Evolutionary conservation across 1,140 invertebrate species (phyloP).

Genomic region (Notospermus geniculatus): DNA sequence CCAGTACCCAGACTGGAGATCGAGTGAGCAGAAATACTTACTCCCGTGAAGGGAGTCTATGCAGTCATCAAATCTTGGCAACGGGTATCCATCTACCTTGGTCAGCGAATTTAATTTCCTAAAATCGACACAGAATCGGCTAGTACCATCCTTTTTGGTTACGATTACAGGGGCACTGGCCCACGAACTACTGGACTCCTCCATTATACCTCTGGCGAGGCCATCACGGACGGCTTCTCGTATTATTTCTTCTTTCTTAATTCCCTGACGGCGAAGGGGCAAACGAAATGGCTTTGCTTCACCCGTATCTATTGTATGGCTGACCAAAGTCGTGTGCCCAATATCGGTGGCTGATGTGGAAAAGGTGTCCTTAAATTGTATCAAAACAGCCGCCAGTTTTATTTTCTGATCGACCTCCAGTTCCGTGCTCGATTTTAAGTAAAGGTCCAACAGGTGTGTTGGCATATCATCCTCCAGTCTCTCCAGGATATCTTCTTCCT

Average conservation of each 20-base stretch:
- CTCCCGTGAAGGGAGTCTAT: too few species aligned
- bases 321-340: conserved; percentile 13
- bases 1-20: too few species aligned
- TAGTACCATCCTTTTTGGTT: conserved; percentile 30
- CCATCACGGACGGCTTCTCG: conserved; percentile 9
- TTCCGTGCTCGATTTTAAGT: conserved; percentile 6
- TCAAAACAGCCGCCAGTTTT: conserved; percentile 10
- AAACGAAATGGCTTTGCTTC: conserved; percentile 17
- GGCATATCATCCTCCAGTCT: too few species aligned
- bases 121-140: conserved; percentile 38
- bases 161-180: conserved; percentile 39
- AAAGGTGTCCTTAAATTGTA: conserved; percentile 15
- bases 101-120: conserved; percentile 32
- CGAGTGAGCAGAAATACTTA: too few species aligned
- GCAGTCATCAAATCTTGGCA: conserved; percentile 39
- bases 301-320: conserved; percentile 22
- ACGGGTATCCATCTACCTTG: conserved; percentile 26
- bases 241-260: conserved; percentile 14
- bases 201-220: conserved; percentile 30
- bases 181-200: conserved; percentile 32
- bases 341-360: conserved; percentile 14
- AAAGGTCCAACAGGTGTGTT: too few species aligned
- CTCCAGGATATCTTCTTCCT: too few species aligned
- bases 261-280: conserved; percentile 10
- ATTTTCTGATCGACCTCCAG: not conserved